These are phyloP conservation scores for Mycteria americana DNA, from an alignment of 2,797 vertebrate species.

Conservation along the genomic window DNA sequence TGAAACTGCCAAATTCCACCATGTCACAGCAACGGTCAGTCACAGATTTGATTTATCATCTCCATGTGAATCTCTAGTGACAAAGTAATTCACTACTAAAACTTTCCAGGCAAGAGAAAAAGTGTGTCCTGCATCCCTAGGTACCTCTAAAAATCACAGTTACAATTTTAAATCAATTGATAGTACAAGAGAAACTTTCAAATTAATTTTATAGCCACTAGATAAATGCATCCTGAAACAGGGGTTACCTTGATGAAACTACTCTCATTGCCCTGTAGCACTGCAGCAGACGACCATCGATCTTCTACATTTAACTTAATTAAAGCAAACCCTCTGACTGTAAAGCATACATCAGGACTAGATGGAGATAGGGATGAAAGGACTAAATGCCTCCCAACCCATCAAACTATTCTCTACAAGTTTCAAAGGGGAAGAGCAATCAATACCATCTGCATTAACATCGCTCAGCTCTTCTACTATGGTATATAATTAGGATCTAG, in stretches of 20 bases:
- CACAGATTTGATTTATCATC: neutral
- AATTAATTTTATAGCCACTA: neutral
- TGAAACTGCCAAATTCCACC: neutral
- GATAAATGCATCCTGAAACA: neutral
- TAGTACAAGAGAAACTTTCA: neutral
- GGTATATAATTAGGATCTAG: neutral
- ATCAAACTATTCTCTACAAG: neutral
- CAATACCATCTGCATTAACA: conserved; percentile 18
- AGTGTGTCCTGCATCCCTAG: neutral
- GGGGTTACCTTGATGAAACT: neutral
- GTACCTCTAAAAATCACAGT: neutral
- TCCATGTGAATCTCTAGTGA: neutral
- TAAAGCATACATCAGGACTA: neutral
- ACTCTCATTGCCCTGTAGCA: neutral
- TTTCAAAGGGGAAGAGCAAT: neutral
- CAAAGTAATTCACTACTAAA: neutral
- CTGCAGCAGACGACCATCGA: neutral
- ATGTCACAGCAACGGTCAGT: neutral
- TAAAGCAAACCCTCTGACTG: conserved; percentile 2
- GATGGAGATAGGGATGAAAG: neutral
- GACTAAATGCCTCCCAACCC: neutral
- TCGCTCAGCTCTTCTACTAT: neutral
- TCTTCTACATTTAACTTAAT: neutral
- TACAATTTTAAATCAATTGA: neutral
- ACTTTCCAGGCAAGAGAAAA: neutral